Conservation (phyloP, 2,888 invertebrate genomes). For the Scrobipalpa atriplicella region DNA sequence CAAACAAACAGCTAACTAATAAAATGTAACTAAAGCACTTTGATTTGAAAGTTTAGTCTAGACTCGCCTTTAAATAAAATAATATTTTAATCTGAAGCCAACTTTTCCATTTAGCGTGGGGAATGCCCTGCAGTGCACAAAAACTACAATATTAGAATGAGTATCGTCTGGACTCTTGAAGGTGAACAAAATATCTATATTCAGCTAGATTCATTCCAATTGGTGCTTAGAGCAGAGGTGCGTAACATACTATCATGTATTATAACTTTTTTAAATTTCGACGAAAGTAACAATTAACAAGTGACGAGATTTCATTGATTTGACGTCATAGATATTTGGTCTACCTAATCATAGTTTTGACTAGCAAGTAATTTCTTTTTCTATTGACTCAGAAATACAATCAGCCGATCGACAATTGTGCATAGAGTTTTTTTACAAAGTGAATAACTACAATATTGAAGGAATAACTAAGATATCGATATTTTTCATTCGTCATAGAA, state of each 20-base stretch:
- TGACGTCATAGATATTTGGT: too few species aligned
- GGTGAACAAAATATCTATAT: constrained; percentile 61
- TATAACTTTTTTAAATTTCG: too few species aligned
- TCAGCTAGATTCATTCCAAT: constrained; percentile 54
- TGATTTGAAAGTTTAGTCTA: constrained; percentile 2
- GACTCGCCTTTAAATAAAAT: not conserved
- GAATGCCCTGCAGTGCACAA: constrained; percentile 5
- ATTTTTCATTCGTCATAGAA: too few species aligned
- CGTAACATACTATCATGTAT: not conserved
- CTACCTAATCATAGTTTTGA: too few species aligned
- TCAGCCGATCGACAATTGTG: too few species aligned
- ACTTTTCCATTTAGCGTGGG: constrained; percentile 18
- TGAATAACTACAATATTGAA: too few species aligned
- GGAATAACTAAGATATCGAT: too few species aligned
- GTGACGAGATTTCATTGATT: too few species aligned
- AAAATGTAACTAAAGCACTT: constrained; percentile 2
- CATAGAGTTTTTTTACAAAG: too few species aligned
- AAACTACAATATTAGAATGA: constrained; percentile 17
- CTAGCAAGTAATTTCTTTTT: too few species aligned
- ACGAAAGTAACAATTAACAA: too few species aligned
- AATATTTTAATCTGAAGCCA: constrained; percentile 6
- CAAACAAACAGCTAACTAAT: not conserved
- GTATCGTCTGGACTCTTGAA: constrained; percentile 69
- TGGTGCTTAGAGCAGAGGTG: constrained; percentile 29
- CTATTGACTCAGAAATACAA: too few species aligned